Evolutionary conservation across 2,797 vertebrate species (phyloP).

Genomic region (Pitangus sulphuratus): DNA sequence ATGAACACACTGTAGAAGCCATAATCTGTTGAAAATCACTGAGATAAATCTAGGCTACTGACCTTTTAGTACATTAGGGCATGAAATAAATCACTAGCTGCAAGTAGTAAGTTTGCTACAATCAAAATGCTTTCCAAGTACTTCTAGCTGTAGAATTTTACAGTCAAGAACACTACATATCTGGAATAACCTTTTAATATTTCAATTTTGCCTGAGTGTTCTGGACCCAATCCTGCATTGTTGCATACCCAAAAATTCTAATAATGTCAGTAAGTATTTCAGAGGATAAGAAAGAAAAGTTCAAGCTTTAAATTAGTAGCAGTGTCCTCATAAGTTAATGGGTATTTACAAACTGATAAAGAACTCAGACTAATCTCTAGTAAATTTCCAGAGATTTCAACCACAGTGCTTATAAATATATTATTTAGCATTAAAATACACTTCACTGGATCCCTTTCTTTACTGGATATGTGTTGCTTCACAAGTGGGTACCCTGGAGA

Average conservation of each 20-base stretch:
- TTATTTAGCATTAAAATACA: background rate
- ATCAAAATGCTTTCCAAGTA: conserved; percentile 44
- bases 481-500: background rate
- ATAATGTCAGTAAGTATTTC: background rate
- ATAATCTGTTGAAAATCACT: conserved; percentile 64
- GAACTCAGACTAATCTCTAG: background rate
- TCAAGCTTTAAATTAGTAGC: background rate
- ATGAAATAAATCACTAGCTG: conserved; percentile 48
- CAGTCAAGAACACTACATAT: background rate
- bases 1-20: conserved; percentile 10
- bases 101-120: conserved; percentile 54
- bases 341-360: conserved; percentile 14
- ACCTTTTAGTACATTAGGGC: conserved; percentile 54
- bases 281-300: background rate
- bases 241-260: background rate
- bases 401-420: background rate
- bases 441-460: background rate
- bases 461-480: background rate
- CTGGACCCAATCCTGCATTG: background rate
- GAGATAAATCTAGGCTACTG: conserved; percentile 58
- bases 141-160: conserved; percentile 10
- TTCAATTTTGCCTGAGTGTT: conserved; percentile 12
- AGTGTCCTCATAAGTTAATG: background rate
- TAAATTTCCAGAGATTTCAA: background rate
- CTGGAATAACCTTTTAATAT: conserved; percentile 39